Conservation (phyloP, 2,113 vertebrate species). For the Ariopsis seemanni region DNA sequence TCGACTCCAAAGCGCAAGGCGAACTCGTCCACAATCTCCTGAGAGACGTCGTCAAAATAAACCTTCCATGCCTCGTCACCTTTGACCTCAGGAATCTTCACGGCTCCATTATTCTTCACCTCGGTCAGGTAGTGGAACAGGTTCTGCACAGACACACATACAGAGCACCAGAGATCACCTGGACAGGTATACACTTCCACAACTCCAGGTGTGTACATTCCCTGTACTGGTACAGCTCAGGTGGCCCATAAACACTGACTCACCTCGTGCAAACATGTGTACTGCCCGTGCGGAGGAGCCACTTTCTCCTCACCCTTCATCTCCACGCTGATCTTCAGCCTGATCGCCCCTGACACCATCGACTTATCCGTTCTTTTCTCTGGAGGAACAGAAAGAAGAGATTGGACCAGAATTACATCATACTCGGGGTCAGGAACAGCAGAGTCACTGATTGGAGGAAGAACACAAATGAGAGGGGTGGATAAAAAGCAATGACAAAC, state of each 20-base stretch:
- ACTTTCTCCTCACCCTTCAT: constrained; percentile 97
- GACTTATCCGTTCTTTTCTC: constrained; percentile 98
- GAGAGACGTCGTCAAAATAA: constrained; percentile 91
- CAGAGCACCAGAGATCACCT: neutral
- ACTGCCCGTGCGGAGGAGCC: constrained; percentile 93
- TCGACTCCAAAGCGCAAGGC: constrained; percentile 97
- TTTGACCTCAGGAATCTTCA: constrained; percentile 91
- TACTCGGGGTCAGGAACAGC: neutral
- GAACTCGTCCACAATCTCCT: constrained; percentile 98
- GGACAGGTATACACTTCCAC: neutral
- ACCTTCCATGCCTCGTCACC: constrained; percentile 98
- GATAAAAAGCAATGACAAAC: no score
- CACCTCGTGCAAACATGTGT: constrained; percentile 98
- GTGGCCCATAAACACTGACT: neutral
- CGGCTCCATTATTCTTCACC: constrained; percentile 83
- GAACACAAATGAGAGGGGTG: no score
- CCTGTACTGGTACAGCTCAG: neutral
- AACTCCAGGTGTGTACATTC: neutral
- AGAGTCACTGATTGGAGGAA: neutral
- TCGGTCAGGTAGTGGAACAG: constrained; percentile 95
- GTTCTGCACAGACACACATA: constrained; percentile 72
- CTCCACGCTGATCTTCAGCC: constrained; percentile 95
- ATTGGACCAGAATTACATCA: neutral
- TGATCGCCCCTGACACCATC: constrained; percentile 91
- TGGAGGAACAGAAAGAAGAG: constrained; percentile 59